phyloP scores from a whole-genome alignment of 37 sponge, comb jelly and placozoan genomes.

The Ephydatia muelleri region DNA sequence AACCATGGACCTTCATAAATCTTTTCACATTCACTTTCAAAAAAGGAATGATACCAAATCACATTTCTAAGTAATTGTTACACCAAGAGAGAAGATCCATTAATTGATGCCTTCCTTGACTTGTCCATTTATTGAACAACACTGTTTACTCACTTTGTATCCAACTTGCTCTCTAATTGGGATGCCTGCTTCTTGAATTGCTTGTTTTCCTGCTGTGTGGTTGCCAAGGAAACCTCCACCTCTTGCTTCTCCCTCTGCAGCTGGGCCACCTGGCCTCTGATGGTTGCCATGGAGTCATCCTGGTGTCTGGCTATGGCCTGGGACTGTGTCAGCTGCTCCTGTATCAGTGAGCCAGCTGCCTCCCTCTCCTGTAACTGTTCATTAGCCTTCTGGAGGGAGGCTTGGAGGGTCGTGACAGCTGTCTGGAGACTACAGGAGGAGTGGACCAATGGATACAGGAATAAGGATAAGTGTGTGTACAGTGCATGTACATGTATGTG shows the following conservation, averaged over 20 bases:
- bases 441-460: not conserved
- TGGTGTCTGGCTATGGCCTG: not conserved
- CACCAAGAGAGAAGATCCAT: too few species aligned
- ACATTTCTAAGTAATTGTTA: too few species aligned
- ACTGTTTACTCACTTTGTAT: constrained; percentile 24
- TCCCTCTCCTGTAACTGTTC: constrained; percentile 48
- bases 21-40: too few species aligned
- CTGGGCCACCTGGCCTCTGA: constrained; percentile 19
- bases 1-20: too few species aligned
- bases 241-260: constrained; percentile 25
- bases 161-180: constrained; percentile 24
- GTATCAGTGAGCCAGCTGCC: constrained; percentile 16
- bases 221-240: constrained; percentile 47
- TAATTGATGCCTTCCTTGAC: too few species aligned
- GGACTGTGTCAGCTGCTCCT: constrained; percentile 9
- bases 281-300: not conserved
- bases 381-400: constrained; percentile 42
- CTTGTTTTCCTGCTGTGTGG: constrained; percentile 40
- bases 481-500: not conserved
- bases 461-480: not conserved
- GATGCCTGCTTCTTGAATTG: constrained; percentile 44
- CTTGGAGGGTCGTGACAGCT: constrained; percentile 17
- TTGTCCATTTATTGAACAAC: not conserved
- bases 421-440: constrained; percentile 31
- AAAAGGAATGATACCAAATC: too few species aligned